These are phyloP conservation scores for Spodoptera littoralis DNA, from an alignment of 2,888 invertebrate genomes.

Conservation along the genomic window DNA sequence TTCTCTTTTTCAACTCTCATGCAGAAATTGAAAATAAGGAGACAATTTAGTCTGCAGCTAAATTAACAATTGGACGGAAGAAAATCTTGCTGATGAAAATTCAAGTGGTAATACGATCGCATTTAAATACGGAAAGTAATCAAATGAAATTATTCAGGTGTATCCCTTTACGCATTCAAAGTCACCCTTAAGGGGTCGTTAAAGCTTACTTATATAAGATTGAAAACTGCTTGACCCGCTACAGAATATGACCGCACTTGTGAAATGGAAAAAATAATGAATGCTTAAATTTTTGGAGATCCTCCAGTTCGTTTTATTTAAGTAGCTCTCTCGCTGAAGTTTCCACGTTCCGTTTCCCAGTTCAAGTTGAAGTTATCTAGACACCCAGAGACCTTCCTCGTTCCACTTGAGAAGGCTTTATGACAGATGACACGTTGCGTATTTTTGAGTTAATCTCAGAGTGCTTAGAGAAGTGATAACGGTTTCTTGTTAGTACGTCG, in stretches of 20 bases:
- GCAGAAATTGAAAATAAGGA: neutral
- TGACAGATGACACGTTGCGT: slow-evolving; percentile 39
- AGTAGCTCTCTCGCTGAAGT: slow-evolving; percentile 59
- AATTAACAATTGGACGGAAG: slow-evolving; percentile 2
- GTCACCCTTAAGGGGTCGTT: slow-evolving; percentile 41
- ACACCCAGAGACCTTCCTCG: slow-evolving; percentile 28
- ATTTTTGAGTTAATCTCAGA: slow-evolving; percentile 19
- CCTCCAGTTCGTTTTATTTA: slow-evolving; percentile 62
- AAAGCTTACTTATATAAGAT: slow-evolving; percentile 55
- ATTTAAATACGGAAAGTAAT: slow-evolving; percentile 36
- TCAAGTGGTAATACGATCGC: slow-evolving; percentile 10
- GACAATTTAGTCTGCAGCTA: slow-evolving; percentile 1
- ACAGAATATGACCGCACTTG: slow-evolving; percentile 59
- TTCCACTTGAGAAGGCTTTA: slow-evolving; percentile 19
- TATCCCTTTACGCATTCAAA: slow-evolving; percentile 50
- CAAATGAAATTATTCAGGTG: slow-evolving; percentile 48
- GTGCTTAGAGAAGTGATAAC: slow-evolving; percentile 5
- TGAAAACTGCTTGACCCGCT: slow-evolving; percentile 61
- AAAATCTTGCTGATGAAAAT: slow-evolving; percentile 23
- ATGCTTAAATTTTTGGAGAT: slow-evolving; percentile 64
- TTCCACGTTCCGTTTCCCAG: slow-evolving; percentile 40
- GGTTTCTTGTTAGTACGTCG: too few relatives aligned
- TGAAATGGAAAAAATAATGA: slow-evolving; percentile 66
- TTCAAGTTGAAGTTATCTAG: slow-evolving; percentile 45
- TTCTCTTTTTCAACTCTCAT: neutral